Evolutionary conservation across 2,797 vertebrate genomes (phyloP), one percentile per base, ranked within the genome.

Genomic region (Halcyon smyrnensis): DNA sequence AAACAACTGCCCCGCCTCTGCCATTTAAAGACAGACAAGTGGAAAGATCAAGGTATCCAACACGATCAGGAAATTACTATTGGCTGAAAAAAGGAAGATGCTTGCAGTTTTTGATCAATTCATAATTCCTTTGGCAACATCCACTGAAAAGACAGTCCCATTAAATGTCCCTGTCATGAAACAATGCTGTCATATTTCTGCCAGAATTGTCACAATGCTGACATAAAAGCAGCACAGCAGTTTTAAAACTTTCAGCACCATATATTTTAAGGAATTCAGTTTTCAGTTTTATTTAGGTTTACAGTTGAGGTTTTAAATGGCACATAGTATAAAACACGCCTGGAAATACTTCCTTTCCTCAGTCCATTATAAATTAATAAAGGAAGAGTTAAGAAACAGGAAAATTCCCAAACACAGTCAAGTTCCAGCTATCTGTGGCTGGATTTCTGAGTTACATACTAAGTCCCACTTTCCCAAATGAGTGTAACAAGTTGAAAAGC

Each of bases 271-370:
- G 34, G 25, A 76, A 80, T 63, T 75, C 11, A 5, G 4, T 43
- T 53, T 50, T 51, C 48, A 37, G 8, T 67, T 65, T 83, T 18
- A 39, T 21, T 63, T 53, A 6, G 2, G 16, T 32, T 88, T 69
- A 56, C 16, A 76, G 19, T 2, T 25, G 4, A 63, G 15, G 59
- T 82, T 90, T 69, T 56, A 25, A 63, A 67, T 32, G 23, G 3
- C 1, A 0, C 7, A 27, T n/a, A 65, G 14, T 11, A 54, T 39
- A 73, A 50, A 82, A 48, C 2, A 11, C 20, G 5, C 4, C 25
- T 69, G 34, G 37, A 87, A 76, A 82, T 13, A n/a, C 20, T 54
- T 62, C 28, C 13, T 76, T 68, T 87, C 10, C 39, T 60, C 45
- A 41, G 45, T 60, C 45, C 8, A 36, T 53, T 21, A 0, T 24